These are phyloP conservation scores for Polydesmus complanatus DNA, from an alignment of 2,888 invertebrate species.

Conservation along the genomic window DNA sequence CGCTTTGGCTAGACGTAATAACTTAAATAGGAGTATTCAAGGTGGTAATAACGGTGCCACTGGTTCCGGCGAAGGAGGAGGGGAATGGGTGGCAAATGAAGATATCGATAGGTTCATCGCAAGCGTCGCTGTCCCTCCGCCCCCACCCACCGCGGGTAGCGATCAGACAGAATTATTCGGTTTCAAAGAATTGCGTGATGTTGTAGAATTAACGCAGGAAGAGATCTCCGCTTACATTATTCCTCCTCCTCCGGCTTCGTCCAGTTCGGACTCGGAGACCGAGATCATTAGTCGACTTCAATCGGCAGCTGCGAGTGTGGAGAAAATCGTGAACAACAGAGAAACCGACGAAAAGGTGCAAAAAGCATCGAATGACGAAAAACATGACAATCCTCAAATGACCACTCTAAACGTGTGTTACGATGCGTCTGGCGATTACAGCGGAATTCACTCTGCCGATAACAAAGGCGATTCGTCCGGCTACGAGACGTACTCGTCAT, in stretches of 20 bases:
- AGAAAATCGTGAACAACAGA: slow-evolving; percentile 18
- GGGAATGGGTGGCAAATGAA: slow-evolving; percentile 5
- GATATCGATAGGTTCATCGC: slow-evolving; percentile 72
- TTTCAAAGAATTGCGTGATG: slow-evolving; percentile 35
- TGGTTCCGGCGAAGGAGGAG: background rate
- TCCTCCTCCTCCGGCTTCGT: slow-evolving; percentile 50
- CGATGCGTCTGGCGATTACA: background rate
- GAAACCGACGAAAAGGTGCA: background rate
- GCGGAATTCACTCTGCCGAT: background rate
- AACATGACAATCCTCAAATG: background rate
- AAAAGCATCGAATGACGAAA: no score
- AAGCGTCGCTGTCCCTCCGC: slow-evolving; percentile 66
- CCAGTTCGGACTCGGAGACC: slow-evolving; percentile 18
- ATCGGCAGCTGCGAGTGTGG: slow-evolving; percentile 23
- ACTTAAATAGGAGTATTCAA: background rate
- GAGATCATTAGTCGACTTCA: slow-evolving; percentile 23
- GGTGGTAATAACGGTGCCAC: background rate
- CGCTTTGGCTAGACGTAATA: background rate
- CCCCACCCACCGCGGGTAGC: slow-evolving; percentile 31
- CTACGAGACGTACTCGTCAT: slow-evolving; percentile 21
- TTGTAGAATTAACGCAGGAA: slow-evolving; percentile 62
- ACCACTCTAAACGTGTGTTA: background rate
- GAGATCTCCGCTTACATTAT: slow-evolving; percentile 74
- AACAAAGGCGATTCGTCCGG: slow-evolving; percentile 20
- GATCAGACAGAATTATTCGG: slow-evolving; percentile 9